Evolutionary conservation across 2,888 invertebrate species (phyloP).

Genomic region (Acleris cristana): DNA sequence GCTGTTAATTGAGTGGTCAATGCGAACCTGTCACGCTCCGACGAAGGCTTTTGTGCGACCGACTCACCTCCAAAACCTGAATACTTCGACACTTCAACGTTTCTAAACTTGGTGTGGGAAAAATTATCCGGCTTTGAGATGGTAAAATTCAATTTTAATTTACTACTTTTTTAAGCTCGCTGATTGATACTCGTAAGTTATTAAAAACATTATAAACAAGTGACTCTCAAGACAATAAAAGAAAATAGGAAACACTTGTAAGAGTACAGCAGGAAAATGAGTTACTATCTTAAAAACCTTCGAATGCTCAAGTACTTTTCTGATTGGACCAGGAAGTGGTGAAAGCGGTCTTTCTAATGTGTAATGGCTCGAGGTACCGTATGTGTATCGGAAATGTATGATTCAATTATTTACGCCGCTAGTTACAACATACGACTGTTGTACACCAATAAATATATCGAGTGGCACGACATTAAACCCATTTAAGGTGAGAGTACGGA

Average conservation of each 20-base stretch:
- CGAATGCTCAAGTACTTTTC: conserved; percentile 13
- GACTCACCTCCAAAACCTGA: conserved; percentile 21
- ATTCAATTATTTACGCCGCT: conserved; percentile 43
- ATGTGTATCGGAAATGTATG: conserved; percentile 40
- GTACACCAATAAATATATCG: conserved; percentile 39
- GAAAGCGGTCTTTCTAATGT: conserved; percentile 52
- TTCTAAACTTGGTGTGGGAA: neutral
- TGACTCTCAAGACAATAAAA: too few relatives aligned
- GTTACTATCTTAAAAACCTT: conserved; percentile 1
- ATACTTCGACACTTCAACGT: neutral
- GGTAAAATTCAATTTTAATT: too few relatives aligned
- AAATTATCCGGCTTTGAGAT: neutral
- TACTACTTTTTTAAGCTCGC: too few relatives aligned
- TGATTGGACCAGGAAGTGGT: conserved; percentile 44
- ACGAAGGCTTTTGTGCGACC: conserved; percentile 24
- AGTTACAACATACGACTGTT: conserved; percentile 18
- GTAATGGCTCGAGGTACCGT: conserved; percentile 42
- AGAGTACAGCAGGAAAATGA: neutral
- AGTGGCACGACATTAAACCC: conserved; percentile 3
- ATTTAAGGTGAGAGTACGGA: too few relatives aligned
- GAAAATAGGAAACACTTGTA: too few relatives aligned
- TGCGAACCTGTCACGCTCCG: conserved; percentile 33
- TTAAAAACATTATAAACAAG: too few relatives aligned
- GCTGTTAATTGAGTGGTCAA: conserved; percentile 32
- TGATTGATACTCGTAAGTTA: too few relatives aligned